A percentile compares a stretch with the other conserved stretches of the same genome.
Evolutionary conservation across 2,113 vertebrate genomes (phyloP).

Genomic region (Myocastor coypus): DNA sequence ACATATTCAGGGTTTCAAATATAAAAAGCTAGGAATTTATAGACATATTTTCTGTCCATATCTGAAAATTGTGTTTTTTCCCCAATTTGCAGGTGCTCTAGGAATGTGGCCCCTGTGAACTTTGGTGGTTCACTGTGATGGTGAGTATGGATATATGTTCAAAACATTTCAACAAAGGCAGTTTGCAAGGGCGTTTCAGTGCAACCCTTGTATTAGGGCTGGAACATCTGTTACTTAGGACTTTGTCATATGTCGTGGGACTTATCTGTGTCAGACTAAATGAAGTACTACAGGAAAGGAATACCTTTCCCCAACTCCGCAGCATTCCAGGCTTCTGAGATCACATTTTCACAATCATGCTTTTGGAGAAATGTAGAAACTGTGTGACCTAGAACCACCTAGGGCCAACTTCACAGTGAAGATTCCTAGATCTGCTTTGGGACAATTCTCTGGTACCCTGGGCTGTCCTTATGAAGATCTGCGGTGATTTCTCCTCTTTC

Average conservation of each 20-base stretch:
- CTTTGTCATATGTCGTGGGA: neutral
- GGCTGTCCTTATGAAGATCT: neutral
- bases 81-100: neutral
- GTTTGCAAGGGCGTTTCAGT: neutral
- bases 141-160: neutral
- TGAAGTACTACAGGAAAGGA: neutral
- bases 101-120: neutral
- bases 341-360: neutral
- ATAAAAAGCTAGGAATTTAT: neutral
- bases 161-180: neutral
- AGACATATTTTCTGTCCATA: neutral
- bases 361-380: conserved; percentile 18
- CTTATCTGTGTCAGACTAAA: neutral
- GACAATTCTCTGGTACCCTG: neutral
- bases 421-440: neutral
- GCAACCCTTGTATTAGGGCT: neutral
- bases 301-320: neutral
- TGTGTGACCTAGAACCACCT: neutral
- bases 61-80: neutral
- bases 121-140: neutral
- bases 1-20: neutral
- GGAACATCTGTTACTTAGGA: neutral
- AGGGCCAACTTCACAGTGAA: neutral
- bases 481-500: neutral
- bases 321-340: neutral